These are phyloP conservation scores for Bombus cullumanus DNA, from an alignment of 1,140 invertebrate genomes.

Conservation along the genomic window DNA sequence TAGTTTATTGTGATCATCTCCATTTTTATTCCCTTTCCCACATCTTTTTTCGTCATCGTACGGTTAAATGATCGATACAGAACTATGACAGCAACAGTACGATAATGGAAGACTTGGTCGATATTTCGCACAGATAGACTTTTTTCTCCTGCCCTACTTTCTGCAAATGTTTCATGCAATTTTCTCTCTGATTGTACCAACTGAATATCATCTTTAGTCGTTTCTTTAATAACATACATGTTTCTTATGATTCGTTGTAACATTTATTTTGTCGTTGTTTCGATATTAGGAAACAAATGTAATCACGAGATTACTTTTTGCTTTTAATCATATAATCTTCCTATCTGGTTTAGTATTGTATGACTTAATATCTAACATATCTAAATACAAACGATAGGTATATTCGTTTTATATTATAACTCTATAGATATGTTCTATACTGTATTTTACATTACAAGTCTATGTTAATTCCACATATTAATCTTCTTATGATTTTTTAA, in stretches of 20 bases:
- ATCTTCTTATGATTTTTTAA: too few relatives aligned
- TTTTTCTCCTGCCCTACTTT: background rate
- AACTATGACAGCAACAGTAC: background rate
- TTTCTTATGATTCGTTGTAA: background rate
- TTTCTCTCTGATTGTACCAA: background rate
- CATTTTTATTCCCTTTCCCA: background rate
- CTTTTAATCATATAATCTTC: too few relatives aligned
- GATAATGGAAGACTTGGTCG: slow-evolving; percentile 10
- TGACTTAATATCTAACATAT: too few relatives aligned
- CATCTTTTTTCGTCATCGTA: background rate
- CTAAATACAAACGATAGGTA: too few relatives aligned
- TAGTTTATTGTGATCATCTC: background rate
- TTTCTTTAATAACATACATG: background rate
- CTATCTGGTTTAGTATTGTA: too few relatives aligned
- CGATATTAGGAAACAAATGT: background rate
- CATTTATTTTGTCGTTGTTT: background rate
- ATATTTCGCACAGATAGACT: slow-evolving; percentile 5
- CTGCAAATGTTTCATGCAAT: background rate
- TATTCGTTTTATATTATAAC: too few relatives aligned
- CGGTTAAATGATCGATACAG: background rate
- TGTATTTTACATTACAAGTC: too few relatives aligned
- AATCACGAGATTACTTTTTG: background rate
- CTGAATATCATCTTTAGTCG: background rate
- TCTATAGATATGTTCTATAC: too few relatives aligned
- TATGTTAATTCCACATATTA: too few relatives aligned